Percentiles rank a stretch among this genome's conserved stretches.
Conservation (phyloP, 2,113 vertebrate genomes). For the Zosterops hypoxanthus region DNA sequence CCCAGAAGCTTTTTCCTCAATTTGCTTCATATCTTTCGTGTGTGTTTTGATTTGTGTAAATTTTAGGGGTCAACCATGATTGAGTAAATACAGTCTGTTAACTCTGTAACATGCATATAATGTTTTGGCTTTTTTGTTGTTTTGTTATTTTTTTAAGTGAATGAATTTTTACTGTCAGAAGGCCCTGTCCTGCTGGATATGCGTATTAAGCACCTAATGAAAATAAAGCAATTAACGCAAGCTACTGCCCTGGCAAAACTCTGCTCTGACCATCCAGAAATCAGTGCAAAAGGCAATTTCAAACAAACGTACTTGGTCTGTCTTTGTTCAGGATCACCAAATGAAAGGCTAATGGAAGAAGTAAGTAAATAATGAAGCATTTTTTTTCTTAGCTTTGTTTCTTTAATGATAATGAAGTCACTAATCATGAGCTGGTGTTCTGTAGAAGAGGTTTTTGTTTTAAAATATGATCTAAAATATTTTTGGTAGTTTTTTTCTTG, state of each 20-base stretch:
- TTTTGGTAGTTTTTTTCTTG: not conserved
- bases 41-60: not conserved
- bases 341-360: conserved; percentile 91
- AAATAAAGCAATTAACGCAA: conserved; percentile 82
- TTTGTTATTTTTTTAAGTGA: conserved; percentile 79
- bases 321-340: conserved; percentile 87
- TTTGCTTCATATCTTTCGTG: not conserved
- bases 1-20: not conserved
- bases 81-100: conserved; percentile 16
- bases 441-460: not conserved
- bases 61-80: not conserved
- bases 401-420: not conserved
- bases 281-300: conserved; percentile 86
- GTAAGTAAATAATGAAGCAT: conserved; percentile 73
- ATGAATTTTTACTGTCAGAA: conserved; percentile 87
- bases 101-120: conserved; percentile 28
- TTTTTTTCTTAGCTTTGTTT: conserved; percentile 4
- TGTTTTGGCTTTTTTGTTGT: conserved; percentile 67
- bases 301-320: conserved; percentile 94
- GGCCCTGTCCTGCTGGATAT: conserved; percentile 89
- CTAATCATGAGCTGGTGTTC: not conserved
- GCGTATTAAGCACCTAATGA: conserved; percentile 94
- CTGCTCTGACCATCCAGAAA: conserved; percentile 85
- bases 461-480: not conserved
- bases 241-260: conserved; percentile 89